Percentiles rank a stretch among this genome's conserved stretches.
phyloP scores from a whole-genome alignment of 2,113 vertebrate genomes.

The Morone saxatilis region DNA sequence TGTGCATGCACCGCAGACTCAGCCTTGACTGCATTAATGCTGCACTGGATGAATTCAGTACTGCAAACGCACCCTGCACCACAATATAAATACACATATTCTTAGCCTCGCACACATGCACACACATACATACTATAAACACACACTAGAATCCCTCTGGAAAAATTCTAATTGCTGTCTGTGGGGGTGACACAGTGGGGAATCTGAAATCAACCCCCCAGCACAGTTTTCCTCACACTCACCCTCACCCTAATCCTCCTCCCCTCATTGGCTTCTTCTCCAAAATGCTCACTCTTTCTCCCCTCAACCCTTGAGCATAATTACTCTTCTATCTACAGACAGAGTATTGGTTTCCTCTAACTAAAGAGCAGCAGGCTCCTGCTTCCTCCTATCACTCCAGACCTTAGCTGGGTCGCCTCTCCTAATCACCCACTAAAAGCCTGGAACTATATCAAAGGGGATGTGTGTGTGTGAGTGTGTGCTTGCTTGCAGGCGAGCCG shows the following conservation, averaged over 20 bases:
- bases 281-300: slow-evolving; percentile 58
- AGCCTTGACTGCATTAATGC: slow-evolving; percentile 52
- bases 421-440: slow-evolving; percentile 81
- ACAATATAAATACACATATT: slow-evolving; percentile 60
- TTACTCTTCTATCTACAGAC: slow-evolving; percentile 81
- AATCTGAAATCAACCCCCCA: slow-evolving; percentile 64
- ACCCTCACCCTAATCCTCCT: slow-evolving; percentile 27
- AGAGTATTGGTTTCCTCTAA: slow-evolving; percentile 77
- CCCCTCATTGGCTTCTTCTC: slow-evolving; percentile 54
- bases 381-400: slow-evolving; percentile 79
- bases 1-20: slow-evolving; percentile 16
- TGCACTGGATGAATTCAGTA: slow-evolving; percentile 29
- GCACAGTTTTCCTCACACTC: slow-evolving; percentile 48
- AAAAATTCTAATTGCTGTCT: slow-evolving; percentile 79
- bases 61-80: slow-evolving; percentile 49
- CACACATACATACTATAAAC: slow-evolving; percentile 24
- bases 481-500: slow-evolving; percentile 8
- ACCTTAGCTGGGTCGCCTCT: slow-evolving; percentile 74
- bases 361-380: slow-evolving; percentile 78
- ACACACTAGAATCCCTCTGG: slow-evolving; percentile 47
- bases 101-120: slow-evolving; percentile 27
- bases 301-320: slow-evolving; percentile 77
- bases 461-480: slow-evolving; percentile 19
- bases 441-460: slow-evolving; percentile 79
- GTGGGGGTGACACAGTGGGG: slow-evolving; percentile 60